Percentiles rank a stretch among this genome's conserved stretches.
Evolutionary conservation across 2,797 vertebrate genomes (phyloP).

Genomic region (Gymnopithys bicolor): DNA sequence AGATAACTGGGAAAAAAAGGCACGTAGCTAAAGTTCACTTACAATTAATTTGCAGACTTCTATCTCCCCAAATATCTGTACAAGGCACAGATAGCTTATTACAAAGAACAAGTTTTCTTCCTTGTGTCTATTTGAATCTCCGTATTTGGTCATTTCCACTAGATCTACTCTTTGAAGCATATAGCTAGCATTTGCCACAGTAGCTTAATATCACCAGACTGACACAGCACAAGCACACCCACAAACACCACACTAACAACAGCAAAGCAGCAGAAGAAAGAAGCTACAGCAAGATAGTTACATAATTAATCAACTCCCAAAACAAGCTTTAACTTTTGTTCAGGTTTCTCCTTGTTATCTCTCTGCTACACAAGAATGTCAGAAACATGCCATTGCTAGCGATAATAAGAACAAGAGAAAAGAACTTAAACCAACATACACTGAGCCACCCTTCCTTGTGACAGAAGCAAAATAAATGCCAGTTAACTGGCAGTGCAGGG

Average conservation of each 20-base stretch:
- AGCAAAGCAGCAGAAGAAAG: constrained; percentile 39
- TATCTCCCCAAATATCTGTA: background rate
- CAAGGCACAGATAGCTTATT: background rate
- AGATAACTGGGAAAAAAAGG: background rate
- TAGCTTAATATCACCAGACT: background rate
- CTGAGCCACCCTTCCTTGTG: background rate
- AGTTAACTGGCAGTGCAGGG: background rate
- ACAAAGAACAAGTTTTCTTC: background rate
- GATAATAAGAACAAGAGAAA: background rate
- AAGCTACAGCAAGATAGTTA: constrained; percentile 11
- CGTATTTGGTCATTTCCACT: background rate
- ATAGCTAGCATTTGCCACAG: background rate
- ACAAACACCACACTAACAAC: background rate
- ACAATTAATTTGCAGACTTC: background rate
- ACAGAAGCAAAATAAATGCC: background rate
- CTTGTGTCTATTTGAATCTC: background rate
- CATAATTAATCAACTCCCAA: background rate
- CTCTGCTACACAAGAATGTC: background rate
- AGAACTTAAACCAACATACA: background rate
- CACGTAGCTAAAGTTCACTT: background rate
- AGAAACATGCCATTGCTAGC: background rate
- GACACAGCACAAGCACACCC: background rate
- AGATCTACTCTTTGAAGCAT: background rate
- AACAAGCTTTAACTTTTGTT: background rate
- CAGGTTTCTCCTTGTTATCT: background rate